Evolutionary conservation across 2,113 vertebrate species (phyloP).

Genomic region (Serinus canaria): DNA sequence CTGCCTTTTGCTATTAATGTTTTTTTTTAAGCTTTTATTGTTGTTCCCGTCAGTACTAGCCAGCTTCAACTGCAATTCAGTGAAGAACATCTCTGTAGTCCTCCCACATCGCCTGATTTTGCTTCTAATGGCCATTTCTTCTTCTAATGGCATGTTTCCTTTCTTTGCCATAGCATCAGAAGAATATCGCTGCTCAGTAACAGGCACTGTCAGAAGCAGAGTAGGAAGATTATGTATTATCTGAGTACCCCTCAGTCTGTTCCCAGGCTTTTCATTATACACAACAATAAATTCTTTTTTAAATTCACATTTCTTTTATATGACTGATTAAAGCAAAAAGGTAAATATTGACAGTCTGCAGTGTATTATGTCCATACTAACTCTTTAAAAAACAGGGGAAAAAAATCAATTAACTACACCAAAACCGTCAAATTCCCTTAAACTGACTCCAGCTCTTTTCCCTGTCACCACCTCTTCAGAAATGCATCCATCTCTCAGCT

Average conservation of each 20-base stretch:
- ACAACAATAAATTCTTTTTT: neutral
- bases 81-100: neutral
- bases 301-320: neutral
- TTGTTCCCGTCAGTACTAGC: neutral
- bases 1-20: neutral
- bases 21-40: neutral
- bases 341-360: neutral
- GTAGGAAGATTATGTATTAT: neutral
- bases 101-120: fast-evolving
- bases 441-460: neutral
- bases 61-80: neutral
- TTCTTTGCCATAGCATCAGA: neutral
- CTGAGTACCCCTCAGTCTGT: neutral
- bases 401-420: neutral
- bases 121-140: neutral
- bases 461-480: neutral
- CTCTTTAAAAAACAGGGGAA: neutral
- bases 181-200: neutral
- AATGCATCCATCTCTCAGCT: neutral
- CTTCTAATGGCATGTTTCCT: neutral
- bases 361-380: neutral
- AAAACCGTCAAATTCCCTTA: neutral
- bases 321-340: neutral
- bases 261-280: neutral
- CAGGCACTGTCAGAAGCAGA: neutral